Base-by-base conservation (phyloP, 1,140 invertebrate species). In the Saccostrea cuccullata region DNA sequence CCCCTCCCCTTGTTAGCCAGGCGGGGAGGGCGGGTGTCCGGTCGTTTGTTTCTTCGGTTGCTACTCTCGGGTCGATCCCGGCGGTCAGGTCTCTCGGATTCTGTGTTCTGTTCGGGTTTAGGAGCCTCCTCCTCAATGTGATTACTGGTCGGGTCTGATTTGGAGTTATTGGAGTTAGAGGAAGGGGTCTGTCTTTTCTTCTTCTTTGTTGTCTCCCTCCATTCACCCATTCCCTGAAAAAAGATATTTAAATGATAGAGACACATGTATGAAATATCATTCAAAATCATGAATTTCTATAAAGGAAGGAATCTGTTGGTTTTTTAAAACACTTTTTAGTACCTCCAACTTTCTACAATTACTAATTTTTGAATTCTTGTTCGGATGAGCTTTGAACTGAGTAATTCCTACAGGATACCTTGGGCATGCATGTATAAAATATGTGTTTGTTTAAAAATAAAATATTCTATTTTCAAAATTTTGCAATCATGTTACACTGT, bases 141-240 rank as follows among this genome's bases (percentile, higher is more conserved):
- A 85, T 92, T 90, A 58, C 87, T 11, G n/a, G 56, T 85, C n/a
- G 87, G 47, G 17, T 89, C 89, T 85, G 89, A 40, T 83, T 92
- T 90, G 56, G 84, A 58, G 77, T 30, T 83, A 8, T 82, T 58
- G 26, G 87, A 86, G 55, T 87, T 84, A 15, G 89, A 73, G 13
- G 87, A 77, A 17, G 88, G 83, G 67, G 91, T 89, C 55, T 88
- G 89, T 58, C 91, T 91, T 89, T 95, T 98, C 95, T 98, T 98
- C 95, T 98, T 98, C 95, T 98, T 98, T 40, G 97, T 96, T 30
- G 96, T 96, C 85, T 96, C 97, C 92, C 97, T 96, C 97, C 97
- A 98, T 94, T 97, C 97, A 92, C 96, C 96, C 97, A 85, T 40
- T 60, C 84, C 84, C 84, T 85, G 58, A 17, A 85, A 60, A 40